Percentiles rank a stretch among this genome's conserved stretches.
These are phyloP conservation scores for Laothoe populi DNA, from an alignment of 2,888 invertebrate genomes.

Conservation along the genomic window DNA sequence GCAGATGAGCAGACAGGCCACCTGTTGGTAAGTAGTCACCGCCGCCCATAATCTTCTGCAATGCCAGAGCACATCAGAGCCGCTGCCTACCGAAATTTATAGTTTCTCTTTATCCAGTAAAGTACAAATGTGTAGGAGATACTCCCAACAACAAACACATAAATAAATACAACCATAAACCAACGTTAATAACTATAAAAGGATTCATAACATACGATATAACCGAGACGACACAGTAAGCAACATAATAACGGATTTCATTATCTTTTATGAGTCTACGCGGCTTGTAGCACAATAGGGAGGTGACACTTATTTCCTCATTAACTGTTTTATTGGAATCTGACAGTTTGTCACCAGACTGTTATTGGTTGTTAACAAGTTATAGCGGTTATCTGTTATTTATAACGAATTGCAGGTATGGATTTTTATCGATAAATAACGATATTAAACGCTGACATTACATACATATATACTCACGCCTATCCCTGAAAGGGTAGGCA, in stretches of 20 bases:
- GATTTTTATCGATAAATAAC: neutral
- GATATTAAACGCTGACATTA: too few species aligned
- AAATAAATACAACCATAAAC: slow-evolving; percentile 8
- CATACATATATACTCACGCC: too few species aligned
- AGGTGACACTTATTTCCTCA: slow-evolving; percentile 40
- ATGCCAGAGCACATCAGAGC: too few species aligned
- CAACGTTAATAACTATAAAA: slow-evolving; percentile 16
- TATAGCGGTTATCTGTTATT: slow-evolving; percentile 22
- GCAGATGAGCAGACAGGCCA: too few species aligned
- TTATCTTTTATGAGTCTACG: slow-evolving; percentile 58
- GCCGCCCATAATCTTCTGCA: too few species aligned
- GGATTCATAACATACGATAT: slow-evolving; percentile 13
- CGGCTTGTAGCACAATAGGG: slow-evolving; percentile 35
- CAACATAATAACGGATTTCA: slow-evolving; percentile 51
- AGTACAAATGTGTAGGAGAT: too few species aligned
- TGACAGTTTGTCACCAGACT: slow-evolving; percentile 40
- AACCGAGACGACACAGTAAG: slow-evolving; percentile 4
- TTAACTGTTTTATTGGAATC: slow-evolving; percentile 55
- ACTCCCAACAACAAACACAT: neutral
- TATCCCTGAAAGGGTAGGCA: too few species aligned
- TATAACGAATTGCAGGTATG: slow-evolving; percentile 37
- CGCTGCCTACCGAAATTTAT: too few species aligned
- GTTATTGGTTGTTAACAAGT: slow-evolving; percentile 47
- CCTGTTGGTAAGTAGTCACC: too few species aligned
- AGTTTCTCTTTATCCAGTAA: too few species aligned